Evolutionary conservation across 2,888 invertebrate genomes (phyloP), one percentile per base, ranked within the genome.

Genomic region (Endomychus coccineus): DNA sequence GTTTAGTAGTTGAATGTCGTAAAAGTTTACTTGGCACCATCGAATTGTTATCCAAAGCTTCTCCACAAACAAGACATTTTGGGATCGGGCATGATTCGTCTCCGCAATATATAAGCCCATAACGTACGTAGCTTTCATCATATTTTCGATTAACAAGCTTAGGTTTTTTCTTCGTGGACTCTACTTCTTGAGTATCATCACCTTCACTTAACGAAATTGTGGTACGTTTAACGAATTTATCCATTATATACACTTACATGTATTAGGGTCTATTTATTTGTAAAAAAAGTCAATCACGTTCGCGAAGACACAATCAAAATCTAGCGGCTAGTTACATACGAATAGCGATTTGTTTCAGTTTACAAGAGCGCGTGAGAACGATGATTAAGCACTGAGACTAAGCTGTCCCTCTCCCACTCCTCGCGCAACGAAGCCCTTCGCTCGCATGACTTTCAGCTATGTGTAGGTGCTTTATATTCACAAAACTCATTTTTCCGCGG

Each of bases 21-120:
- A 39, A 35, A 27, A 39, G 27, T 36, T 39, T 39, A 34, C 38
- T 38, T 24, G 34, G 38, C 38, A 38, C 28, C 38, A 38, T 38
- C 38, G 34, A 38, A 38, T 36, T 34, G 30, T 38, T 38, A 38
- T 30, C 38, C 34, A 38, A 38, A 35, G 34, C 34, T 38, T 35
- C 24, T 35, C 27, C 34, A 27, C 38, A 38, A 38, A 38, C 38
- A 38, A 33, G 17, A 36, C 34, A 38, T 32, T 36, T 38, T 38
- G 24, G 38, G 33, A 35, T 38, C 16, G 38, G 38, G n/a, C 21
- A 19, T n/a, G 37, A 37, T 37, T 37, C 16, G 22, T 37, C 33
- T 37, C 34, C 24, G 34, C 34, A 37, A 36, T 37, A 37, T 24
- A 17, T 35, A 35, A 35, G 34, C 6, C 31, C 32, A 34, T 35